phyloP scores from a whole-genome alignment of 2,888 invertebrate species.

The Lottia scabra region DNA sequence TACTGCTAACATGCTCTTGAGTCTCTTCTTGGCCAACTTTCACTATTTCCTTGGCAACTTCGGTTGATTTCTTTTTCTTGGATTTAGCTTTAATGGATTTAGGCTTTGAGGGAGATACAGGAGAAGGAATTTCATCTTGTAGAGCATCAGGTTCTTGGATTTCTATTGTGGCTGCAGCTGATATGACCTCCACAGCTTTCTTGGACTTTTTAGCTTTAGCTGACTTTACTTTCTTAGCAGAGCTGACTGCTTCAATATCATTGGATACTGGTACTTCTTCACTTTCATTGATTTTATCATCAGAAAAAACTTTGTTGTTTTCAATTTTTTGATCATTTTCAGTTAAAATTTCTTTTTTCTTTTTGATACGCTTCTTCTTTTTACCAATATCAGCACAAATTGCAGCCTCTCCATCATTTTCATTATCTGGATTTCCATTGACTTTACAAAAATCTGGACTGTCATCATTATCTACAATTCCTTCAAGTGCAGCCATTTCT shows the following conservation, averaged over 20 bases:
- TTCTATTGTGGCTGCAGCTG: not conserved
- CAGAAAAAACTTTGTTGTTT: slow-evolving; percentile 11
- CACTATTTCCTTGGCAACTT: no score
- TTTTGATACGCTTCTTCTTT: slow-evolving; percentile 11
- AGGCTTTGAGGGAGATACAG: not conserved
- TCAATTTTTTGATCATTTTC: slow-evolving; percentile 18
- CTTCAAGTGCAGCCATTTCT: not conserved
- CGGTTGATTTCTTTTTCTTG: no score
- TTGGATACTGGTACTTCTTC: not conserved
- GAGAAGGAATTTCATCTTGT: not conserved
- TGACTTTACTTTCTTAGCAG: not conserved
- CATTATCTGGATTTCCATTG: not conserved
- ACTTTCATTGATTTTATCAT: not conserved
- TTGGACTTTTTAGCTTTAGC: not conserved
- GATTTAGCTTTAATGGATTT: no score
- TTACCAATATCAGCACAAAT: not conserved
- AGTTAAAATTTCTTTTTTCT: slow-evolving; percentile 5
- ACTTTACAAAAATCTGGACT: not conserved
- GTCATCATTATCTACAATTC: not conserved
- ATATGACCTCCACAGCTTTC: not conserved
- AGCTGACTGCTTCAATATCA: no score
- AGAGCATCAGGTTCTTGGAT: not conserved
- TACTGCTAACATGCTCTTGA: no score
- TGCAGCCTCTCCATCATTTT: not conserved
- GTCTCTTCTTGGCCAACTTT: no score